These are phyloP conservation scores for Limulus polyphemus DNA, from an alignment of 2,888 invertebrate species.

Conservation along the genomic window DNA sequence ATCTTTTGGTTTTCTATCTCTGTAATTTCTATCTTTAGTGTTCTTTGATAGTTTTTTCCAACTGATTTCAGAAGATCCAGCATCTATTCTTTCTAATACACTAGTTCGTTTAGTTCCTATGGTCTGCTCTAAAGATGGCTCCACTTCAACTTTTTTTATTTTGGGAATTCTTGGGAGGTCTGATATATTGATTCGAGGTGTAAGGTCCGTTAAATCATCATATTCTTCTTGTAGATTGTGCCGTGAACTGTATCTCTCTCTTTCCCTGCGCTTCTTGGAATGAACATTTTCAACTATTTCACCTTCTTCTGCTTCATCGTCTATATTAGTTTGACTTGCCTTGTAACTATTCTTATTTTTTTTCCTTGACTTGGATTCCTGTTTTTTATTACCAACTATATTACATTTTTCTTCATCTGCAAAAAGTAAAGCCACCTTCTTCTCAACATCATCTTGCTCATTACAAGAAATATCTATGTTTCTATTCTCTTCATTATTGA, in stretches of 20 bases:
- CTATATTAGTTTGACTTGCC: slow-evolving; percentile 2
- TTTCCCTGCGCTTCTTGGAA: slow-evolving; percentile 1
- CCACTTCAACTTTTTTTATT: background rate
- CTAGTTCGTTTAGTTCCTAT: slow-evolving; percentile 22
- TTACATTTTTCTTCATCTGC: slow-evolving; percentile 2
- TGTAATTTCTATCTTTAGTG: slow-evolving; percentile 62
- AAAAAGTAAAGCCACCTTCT: slow-evolving; percentile 9
- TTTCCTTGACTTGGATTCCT: slow-evolving; percentile 3
- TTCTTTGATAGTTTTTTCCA: slow-evolving; percentile 71
- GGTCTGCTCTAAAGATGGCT: slow-evolving; percentile 7
- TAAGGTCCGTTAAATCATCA: slow-evolving; percentile 16
- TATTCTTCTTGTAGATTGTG: slow-evolving; percentile 30
- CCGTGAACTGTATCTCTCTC: slow-evolving; percentile 10
- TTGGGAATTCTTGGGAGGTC: slow-evolving; percentile 32
- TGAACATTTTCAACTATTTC: slow-evolving; percentile 45
- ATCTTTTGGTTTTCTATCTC: slow-evolving; percentile 41
- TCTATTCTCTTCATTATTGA: too few species aligned
- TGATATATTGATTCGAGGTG: slow-evolving; percentile 28
- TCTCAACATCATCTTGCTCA: slow-evolving; percentile 19
- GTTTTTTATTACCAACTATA: too few species aligned
- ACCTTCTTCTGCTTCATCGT: slow-evolving; percentile 43
- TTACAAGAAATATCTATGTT: too few species aligned
- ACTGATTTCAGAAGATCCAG: slow-evolving; percentile 30
- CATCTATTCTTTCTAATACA: slow-evolving; percentile 22
- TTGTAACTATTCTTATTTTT: slow-evolving; percentile 7